Base-by-base conservation (phyloP, 2,797 vertebrate species). In the Periophthalmus magnuspinnatus region DNA sequence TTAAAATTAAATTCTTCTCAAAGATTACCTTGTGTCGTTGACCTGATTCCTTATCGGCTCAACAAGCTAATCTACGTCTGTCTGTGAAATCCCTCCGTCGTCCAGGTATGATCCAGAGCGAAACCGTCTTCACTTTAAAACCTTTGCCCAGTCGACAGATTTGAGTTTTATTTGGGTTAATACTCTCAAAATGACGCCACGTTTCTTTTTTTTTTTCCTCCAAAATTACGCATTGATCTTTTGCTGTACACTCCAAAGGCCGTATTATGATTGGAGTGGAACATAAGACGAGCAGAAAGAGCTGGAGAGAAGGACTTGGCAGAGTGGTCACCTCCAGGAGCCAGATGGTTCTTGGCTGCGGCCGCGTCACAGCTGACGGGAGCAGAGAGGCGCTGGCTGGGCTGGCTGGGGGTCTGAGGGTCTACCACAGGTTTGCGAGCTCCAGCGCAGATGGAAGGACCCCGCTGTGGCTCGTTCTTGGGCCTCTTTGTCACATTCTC, bases 361-460 rank as follows among this genome's bases (percentile, higher is more conserved):
- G 38, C 50, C 65, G 76, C 36, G 68, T 79, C 75, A 17, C 69
- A 61, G 70, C 50, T 68, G 72, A 71, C 52, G 65, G 61, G 38
- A 2, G 50, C 19, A 65, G 61, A 65, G 38, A 57, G 70, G 74
- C 1, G 1, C 52, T 69, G 68, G 52, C 45, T 6, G 60, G 16
- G 19, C 0, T 22, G 28, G 81, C 66, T 71, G 70, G 78, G 75
- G 52, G 69, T 75, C 71, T 72, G 71, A 69, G 57, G 73, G 71
- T 73, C 79, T 70, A 38, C 68, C 38, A 52, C 74, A 65, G 71
- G 81, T 69, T 77, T 85, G 52, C 65, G 77, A 72, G 71, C 71
- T 81, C 76, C 70, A 70, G 68, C 62, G 58, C 84, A 85, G 83
- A 82, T 80, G 82, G 84, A 61, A 6, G 69, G 71, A 71, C 65